Evolutionary conservation across 2,797 vertebrate genomes (phyloP), one percentile per base, ranked within the genome.

Genomic region (Sebastes diploproa): DNA sequence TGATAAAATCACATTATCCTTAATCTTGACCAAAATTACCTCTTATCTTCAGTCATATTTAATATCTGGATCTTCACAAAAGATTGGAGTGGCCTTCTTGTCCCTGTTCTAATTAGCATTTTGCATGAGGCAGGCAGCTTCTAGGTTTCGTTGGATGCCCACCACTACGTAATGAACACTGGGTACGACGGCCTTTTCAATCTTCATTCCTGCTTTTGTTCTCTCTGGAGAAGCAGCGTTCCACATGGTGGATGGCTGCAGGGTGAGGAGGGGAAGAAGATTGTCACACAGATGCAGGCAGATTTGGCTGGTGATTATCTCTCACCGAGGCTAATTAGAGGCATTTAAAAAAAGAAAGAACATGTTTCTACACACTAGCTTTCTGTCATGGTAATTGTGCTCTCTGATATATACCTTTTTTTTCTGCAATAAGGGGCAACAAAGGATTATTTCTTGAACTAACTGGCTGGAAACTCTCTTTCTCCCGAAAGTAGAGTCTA

Each of bases 221-320:
- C 82, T 85, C 78, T 80, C 78, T 75, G 42, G 71, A 84, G 72
- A 81, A 38, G 71, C 55, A 72, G 46, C 11, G 69, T 82, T 80
- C 58, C 82, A 85, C 81, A 59, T 65, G 77, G 68, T 27, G 73
- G 68, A 72, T 81, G 80, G 84, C 77, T 77, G 66, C 42, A 65
- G 86, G 77, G 64, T 9, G 18, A 59, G 38, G 42, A 11, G 61
- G 50, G 42, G 14, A 18, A 12, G 74, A 55, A 25, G 56, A 46
- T 60, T 88, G 82, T 83, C 83, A 81, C 88, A 84, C 91, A 94
- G 89, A 93, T 85, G 89, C 81, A 78, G 55, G 64, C 81, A 76
- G 81, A 80, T 86, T 90, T 88, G 72, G 70, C 78, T 87, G 89
- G 77, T 92, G 86, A 90, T 92, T 92, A 91, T 93, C 89, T 78